Evolutionary conservation across 2,113 vertebrate genomes (phyloP).

Genomic region (Alethe diademata): DNA sequence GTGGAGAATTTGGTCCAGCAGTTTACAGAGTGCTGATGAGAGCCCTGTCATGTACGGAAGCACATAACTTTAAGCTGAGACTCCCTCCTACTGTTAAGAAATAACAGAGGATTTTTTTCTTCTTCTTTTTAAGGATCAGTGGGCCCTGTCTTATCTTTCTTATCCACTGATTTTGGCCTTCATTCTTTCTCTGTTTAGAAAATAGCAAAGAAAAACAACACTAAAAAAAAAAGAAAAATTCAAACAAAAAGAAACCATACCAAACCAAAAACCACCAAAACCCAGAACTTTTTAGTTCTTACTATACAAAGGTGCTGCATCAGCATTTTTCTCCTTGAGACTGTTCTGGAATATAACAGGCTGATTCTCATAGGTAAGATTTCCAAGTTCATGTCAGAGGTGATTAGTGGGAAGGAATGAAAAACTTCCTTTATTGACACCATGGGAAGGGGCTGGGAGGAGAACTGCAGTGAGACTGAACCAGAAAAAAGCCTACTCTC

Average conservation of each 20-base stretch:
- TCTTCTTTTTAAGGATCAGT: background rate
- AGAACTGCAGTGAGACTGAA: background rate
- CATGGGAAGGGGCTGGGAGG: background rate
- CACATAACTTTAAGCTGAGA: background rate
- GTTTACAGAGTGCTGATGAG: slow-evolving; percentile 14
- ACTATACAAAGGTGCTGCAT: background rate
- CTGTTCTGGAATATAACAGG: background rate
- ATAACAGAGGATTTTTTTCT: background rate
- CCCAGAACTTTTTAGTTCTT: rapidly evolving
- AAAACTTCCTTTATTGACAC: background rate
- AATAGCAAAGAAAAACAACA: background rate
- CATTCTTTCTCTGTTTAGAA: background rate
- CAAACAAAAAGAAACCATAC: no score
- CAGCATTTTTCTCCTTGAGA: background rate
- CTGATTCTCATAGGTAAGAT: background rate
- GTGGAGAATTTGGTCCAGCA: background rate
- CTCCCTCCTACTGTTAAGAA: background rate
- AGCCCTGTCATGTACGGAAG: background rate
- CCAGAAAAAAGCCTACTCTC: background rate
- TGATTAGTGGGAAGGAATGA: background rate
- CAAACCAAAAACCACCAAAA: background rate
- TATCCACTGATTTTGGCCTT: background rate
- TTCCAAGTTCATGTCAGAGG: background rate
- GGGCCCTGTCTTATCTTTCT: background rate
- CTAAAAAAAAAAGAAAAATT: background rate